These are phyloP conservation scores for Drosophila putrida DNA, from an alignment of 2,888 invertebrate species.

Conservation along the genomic window DNA sequence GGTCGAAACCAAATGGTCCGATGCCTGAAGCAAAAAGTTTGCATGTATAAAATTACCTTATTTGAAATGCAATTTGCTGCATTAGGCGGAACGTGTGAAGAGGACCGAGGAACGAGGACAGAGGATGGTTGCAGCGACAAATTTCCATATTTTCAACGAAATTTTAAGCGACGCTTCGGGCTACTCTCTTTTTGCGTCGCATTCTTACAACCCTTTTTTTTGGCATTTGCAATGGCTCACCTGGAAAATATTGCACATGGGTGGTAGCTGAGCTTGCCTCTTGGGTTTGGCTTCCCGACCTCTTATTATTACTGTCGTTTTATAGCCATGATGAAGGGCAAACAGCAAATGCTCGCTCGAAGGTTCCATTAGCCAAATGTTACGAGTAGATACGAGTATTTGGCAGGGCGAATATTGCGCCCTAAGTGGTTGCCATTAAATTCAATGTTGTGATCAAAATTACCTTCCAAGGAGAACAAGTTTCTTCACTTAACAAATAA, in stretches of 20 bases:
- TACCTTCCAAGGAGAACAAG: conserved; percentile 39
- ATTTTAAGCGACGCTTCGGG: conserved; percentile 42
- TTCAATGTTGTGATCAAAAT: conserved; percentile 56
- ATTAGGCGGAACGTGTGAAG: conserved; percentile 36
- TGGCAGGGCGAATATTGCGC: conserved; percentile 37
- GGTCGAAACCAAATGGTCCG: conserved; percentile 51
- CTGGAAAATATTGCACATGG: conserved; percentile 34
- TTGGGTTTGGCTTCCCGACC: conserved; percentile 12
- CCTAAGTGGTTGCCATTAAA: conserved; percentile 60
- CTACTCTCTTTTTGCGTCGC: conserved; percentile 11
- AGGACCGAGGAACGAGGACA: not conserved
- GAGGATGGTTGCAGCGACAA: conserved; percentile 26
- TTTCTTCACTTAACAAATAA: conserved; percentile 53
- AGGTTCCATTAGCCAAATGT: conserved; percentile 56
- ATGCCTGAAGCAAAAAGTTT: conserved; percentile 50
- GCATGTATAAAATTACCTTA: conserved; percentile 75
- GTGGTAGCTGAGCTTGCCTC: conserved; percentile 2
- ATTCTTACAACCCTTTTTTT: conserved; percentile 32
- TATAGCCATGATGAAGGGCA: conserved; percentile 39
- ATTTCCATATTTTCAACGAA: conserved; percentile 67
- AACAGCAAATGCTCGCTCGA: conserved; percentile 16
- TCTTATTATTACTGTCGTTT: conserved; percentile 51
- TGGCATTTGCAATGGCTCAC: conserved; percentile 23
- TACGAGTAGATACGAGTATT: conserved; percentile 35
- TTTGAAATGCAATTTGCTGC: conserved; percentile 75